phyloP scores from a whole-genome alignment of 2,797 vertebrate genomes.

The Tinamus major region DNA sequence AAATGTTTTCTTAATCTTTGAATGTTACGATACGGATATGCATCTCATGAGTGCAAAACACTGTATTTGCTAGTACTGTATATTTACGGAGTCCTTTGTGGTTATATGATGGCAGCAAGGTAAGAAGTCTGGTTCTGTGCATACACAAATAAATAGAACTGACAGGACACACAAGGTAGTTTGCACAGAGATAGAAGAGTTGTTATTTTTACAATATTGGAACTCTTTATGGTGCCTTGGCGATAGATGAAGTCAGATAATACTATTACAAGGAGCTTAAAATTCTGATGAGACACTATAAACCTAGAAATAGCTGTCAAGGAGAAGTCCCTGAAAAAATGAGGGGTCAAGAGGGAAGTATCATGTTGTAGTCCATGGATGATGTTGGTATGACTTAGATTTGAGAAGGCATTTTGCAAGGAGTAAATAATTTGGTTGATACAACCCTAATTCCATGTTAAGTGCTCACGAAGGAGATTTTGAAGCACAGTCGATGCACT shows the following conservation, averaged over 20 bases:
- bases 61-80: background rate
- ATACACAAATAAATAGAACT: background rate
- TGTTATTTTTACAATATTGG: background rate
- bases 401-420: background rate
- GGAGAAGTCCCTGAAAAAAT: background rate
- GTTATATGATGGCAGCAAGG: background rate
- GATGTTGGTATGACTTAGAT: background rate
- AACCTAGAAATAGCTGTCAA: background rate
- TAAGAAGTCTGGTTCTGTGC: fast-evolving
- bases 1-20: conserved; percentile 24
- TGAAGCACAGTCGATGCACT: background rate
- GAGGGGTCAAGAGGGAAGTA: background rate
- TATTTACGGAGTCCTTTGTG: background rate
- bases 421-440: background rate
- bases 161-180: background rate
- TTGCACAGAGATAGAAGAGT: background rate
- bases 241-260: background rate
- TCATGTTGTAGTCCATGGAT: background rate
- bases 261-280: background rate
- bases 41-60: background rate
- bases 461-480: background rate
- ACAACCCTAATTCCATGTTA: background rate
- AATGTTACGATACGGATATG: background rate
- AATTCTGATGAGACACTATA: background rate
- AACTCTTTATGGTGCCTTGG: background rate